Conservation (phyloP, 2,888 invertebrate genomes). For the Melieria picta region DNA sequence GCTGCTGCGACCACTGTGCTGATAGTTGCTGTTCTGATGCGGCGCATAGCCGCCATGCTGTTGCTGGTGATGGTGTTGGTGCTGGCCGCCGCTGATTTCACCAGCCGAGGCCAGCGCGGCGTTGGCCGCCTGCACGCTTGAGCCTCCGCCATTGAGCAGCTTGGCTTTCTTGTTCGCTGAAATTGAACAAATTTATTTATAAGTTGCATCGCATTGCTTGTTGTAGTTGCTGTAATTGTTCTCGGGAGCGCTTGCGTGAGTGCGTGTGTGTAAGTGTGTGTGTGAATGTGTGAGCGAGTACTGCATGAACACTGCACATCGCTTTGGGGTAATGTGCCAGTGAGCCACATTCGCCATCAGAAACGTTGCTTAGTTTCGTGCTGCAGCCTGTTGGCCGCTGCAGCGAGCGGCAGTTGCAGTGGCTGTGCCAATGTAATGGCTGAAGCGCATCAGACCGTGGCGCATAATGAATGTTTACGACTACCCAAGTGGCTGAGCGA, state of each 20-base stretch:
- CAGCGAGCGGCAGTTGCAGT: not conserved
- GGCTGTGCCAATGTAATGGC: too few species aligned
- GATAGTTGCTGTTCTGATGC: slow-evolving; percentile 36
- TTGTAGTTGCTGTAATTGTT: not conserved
- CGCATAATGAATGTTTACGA: too few species aligned
- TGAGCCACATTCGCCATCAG: not conserved
- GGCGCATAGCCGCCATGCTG: slow-evolving; percentile 16
- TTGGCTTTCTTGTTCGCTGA: slow-evolving; percentile 68
- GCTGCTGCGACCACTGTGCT: slow-evolving; percentile 37
- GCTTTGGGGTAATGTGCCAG: not conserved
- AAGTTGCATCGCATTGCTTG: slow-evolving; percentile 32
- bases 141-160: slow-evolving; percentile 63
- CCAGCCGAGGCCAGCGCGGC: slow-evolving; percentile 34
- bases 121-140: slow-evolving; percentile 46
- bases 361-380: not conserved
- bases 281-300: not conserved
- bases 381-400: not conserved
- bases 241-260: not conserved
- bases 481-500: too few species aligned
- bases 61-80: slow-evolving; percentile 36
- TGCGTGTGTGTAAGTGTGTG: not conserved
- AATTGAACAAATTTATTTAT: slow-evolving; percentile 66
- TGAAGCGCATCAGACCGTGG: too few species aligned
- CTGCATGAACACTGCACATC: not conserved
- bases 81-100: slow-evolving; percentile 33